Evolutionary conservation across 2,797 vertebrate species (phyloP).

Genomic region (Ctenopoma multispine): DNA sequence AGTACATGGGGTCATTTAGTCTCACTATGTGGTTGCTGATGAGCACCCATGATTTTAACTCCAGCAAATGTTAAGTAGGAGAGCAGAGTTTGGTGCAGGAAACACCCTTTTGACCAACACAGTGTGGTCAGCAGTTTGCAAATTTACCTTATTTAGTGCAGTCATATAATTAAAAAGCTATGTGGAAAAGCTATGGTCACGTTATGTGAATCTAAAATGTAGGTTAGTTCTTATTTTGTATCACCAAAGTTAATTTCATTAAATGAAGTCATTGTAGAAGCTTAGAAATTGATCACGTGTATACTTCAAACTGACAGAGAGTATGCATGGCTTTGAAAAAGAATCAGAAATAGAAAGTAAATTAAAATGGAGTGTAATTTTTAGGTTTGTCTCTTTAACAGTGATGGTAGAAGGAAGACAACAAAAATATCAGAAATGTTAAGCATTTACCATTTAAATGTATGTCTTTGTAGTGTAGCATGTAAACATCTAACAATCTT

Average conservation of each 20-base stretch:
- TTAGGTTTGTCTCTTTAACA: slow-evolving; percentile 34
- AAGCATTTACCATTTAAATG: too few relatives aligned
- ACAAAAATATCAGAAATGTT: too few relatives aligned
- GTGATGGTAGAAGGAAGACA: slow-evolving; percentile 33
- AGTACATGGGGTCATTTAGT: slow-evolving; percentile 72
- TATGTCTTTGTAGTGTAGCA: too few relatives aligned
- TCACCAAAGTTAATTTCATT: background rate
- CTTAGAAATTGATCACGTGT: background rate
- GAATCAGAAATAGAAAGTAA: background rate
- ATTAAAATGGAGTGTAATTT: slow-evolving; percentile 17
- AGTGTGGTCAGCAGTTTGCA: slow-evolving; percentile 62
- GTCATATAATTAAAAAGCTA: slow-evolving; percentile 62
- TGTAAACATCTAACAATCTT: too few relatives aligned
- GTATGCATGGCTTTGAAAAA: slow-evolving; percentile 15
- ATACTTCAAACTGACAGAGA: background rate
- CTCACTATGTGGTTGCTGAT: slow-evolving; percentile 72
- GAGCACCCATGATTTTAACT: slow-evolving; percentile 64
- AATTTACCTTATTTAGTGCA: slow-evolving; percentile 58
- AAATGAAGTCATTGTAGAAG: slow-evolving; percentile 3
- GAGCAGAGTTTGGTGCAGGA: slow-evolving; percentile 60
- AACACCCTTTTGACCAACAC: slow-evolving; percentile 67
- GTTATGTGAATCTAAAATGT: slow-evolving; percentile 37
- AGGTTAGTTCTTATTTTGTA: slow-evolving; percentile 24
- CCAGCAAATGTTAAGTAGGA: slow-evolving; percentile 62
- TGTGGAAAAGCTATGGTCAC: slow-evolving; percentile 39